Evolutionary conservation across 35 echinoderm and acorn worm genomes (phyloP).

Genomic region (Holothuria glaberrima): DNA sequence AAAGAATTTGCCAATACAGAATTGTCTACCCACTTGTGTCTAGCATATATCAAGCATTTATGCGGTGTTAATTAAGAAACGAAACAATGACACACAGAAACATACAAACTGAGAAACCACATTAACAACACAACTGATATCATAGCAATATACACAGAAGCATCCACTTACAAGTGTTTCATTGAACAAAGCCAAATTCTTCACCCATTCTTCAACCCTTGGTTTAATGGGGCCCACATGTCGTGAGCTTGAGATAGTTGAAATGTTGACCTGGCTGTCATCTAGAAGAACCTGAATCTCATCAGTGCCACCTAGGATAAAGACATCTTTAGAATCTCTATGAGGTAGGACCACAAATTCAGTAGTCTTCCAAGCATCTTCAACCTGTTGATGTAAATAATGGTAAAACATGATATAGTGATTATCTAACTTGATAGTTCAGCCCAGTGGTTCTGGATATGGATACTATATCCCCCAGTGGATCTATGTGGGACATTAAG

Average conservation of each 20-base stretch:
- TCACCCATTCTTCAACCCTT: slow-evolving; percentile 95
- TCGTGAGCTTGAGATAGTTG: slow-evolving; percentile 91
- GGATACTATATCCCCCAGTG: not conserved
- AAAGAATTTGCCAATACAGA: no score
- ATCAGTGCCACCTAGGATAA: slow-evolving; percentile 97
- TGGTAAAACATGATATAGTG: not conserved
- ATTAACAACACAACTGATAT: no score
- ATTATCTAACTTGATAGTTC: no score
- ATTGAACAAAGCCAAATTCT: slow-evolving; percentile 90
- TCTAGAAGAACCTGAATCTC: slow-evolving; percentile 96
- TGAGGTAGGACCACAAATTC: slow-evolving; percentile 95
- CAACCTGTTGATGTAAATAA: slow-evolving; percentile 67
- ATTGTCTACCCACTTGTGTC: no score
- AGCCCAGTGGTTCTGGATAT: no score
- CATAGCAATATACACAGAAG: no score
- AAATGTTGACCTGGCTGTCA: slow-evolving; percentile 95
- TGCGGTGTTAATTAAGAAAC: no score
- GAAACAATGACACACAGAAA: no score
- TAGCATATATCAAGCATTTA: no score
- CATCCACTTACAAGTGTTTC: slow-evolving; percentile 88
- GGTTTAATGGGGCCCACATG: slow-evolving; percentile 97
- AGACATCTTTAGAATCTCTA: slow-evolving; percentile 97
- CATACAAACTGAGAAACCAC: no score
- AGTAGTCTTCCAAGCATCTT: slow-evolving; percentile 99
- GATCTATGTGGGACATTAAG: not conserved